phyloP scores from a whole-genome alignment of 1,140 invertebrate genomes.

The Drosophila albomicans region DNA sequence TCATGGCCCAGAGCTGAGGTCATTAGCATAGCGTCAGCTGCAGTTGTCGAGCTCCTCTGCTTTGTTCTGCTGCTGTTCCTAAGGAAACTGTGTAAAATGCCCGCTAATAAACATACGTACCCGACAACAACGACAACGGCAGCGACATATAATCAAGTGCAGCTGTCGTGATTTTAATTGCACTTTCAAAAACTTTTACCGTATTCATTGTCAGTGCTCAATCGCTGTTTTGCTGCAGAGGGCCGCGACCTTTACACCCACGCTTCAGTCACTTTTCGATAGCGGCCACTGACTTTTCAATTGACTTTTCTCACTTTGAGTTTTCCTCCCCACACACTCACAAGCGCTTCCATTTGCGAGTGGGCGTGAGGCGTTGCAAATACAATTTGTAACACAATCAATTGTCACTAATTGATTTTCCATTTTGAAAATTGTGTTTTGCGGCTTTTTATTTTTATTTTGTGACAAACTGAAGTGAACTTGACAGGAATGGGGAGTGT shows the following conservation, averaged over 20 bases:
- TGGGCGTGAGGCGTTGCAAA: conserved; percentile 25
- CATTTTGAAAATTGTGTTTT: conserved; percentile 53
- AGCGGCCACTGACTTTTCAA: conserved; percentile 64
- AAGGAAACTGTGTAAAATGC: conserved; percentile 9
- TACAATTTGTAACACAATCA: conserved; percentile 53
- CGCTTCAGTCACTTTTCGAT: neutral
- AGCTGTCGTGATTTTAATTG: conserved; percentile 28
- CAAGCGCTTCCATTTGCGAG: neutral
- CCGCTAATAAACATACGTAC: neutral
- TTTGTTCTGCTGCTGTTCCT: neutral
- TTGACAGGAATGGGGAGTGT: neutral
- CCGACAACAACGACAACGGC: neutral
- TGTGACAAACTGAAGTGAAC: neutral
- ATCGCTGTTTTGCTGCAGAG: neutral
- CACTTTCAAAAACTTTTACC: conserved; percentile 5
- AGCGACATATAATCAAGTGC: conserved; percentile 7
- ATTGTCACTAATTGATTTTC: conserved; percentile 77
- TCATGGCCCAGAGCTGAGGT: conserved; percentile 30
- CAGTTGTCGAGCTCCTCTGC: neutral
- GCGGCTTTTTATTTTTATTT: conserved; percentile 23
- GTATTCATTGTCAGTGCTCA: neutral
- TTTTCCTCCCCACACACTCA: neutral
- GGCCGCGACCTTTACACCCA: conserved; percentile 8
- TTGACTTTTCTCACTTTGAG: conserved; percentile 56
- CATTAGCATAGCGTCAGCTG: conserved; percentile 39